Conservation (phyloP, 2,797 vertebrate species). For the Acanthopagrus latus region DNA sequence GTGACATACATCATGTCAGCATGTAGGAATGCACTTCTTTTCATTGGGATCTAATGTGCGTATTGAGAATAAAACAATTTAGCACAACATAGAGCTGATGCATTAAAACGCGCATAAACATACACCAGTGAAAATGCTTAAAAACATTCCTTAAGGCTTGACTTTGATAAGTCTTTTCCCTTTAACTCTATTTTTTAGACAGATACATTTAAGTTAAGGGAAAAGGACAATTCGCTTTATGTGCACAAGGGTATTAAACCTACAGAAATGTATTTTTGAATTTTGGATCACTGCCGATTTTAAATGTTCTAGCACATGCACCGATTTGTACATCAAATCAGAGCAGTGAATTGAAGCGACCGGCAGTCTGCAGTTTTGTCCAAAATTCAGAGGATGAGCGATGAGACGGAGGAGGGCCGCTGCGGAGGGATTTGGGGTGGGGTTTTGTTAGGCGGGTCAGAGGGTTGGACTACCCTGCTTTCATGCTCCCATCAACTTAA, state of each 20-base stretch:
- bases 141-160: not conserved
- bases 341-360: constrained; percentile 57
- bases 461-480: constrained; percentile 74
- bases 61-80: constrained; percentile 1
- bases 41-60: not conserved
- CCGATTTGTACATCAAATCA: constrained; percentile 21
- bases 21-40: constrained; percentile 3
- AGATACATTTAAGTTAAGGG: not conserved
- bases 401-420: constrained; percentile 37
- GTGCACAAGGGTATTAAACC: not conserved
- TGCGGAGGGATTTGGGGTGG: constrained; percentile 65
- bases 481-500: constrained; percentile 80
- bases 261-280: not conserved
- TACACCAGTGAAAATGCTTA: not conserved
- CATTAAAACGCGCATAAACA: constrained; percentile 14
- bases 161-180: constrained; percentile 13
- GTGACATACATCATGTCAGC: constrained; percentile 1
- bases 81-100: not conserved
- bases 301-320: not conserved
- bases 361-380: constrained; percentile 49
- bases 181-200: not conserved
- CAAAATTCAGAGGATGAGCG: constrained; percentile 49
- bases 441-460: constrained; percentile 56
- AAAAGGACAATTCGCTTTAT: not conserved
- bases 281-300: not conserved